Percentiles rank a stretch among this genome's conserved stretches.
Conservation (phyloP, 2,113 vertebrate species). For the Hucho hucho region DNA sequence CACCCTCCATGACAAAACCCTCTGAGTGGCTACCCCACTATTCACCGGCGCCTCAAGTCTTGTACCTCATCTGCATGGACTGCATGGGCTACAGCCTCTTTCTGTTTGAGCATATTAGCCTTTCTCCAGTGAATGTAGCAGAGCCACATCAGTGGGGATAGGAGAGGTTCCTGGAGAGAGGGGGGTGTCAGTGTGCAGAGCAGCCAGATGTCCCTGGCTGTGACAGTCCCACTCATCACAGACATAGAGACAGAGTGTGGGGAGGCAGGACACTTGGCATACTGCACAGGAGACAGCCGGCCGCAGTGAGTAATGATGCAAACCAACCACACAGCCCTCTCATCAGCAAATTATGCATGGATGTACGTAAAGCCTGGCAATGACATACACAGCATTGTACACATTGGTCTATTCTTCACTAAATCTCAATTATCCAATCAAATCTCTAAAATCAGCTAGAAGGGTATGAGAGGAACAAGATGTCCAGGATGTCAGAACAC, state of each 20-base stretch:
- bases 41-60: conserved; percentile 33
- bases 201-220: conserved; percentile 74
- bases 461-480: background rate
- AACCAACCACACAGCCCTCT: conserved; percentile 65
- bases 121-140: conserved; percentile 66
- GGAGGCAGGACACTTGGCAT: conserved; percentile 74
- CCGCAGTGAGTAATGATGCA: conserved; percentile 74
- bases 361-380: conserved; percentile 45
- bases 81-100: conserved; percentile 56
- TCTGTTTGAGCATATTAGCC: conserved; percentile 69
- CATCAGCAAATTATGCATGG: conserved; percentile 66
- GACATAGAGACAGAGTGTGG: conserved; percentile 69
- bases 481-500: conserved; percentile 28
- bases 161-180: conserved; percentile 55
- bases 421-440: conserved; percentile 1
- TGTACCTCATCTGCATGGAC: conserved; percentile 36
- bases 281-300: conserved; percentile 70
- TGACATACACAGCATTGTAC: background rate
- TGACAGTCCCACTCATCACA: conserved; percentile 77
- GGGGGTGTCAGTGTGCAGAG: conserved; percentile 56
- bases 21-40: no score
- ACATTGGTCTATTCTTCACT: background rate
- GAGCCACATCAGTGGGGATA: conserved; percentile 52
- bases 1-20: background rate
- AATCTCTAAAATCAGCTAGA: conserved; percentile 16